Base-by-base conservation (phyloP, 2,113 vertebrate species). In the Castor canadensis region DNA sequence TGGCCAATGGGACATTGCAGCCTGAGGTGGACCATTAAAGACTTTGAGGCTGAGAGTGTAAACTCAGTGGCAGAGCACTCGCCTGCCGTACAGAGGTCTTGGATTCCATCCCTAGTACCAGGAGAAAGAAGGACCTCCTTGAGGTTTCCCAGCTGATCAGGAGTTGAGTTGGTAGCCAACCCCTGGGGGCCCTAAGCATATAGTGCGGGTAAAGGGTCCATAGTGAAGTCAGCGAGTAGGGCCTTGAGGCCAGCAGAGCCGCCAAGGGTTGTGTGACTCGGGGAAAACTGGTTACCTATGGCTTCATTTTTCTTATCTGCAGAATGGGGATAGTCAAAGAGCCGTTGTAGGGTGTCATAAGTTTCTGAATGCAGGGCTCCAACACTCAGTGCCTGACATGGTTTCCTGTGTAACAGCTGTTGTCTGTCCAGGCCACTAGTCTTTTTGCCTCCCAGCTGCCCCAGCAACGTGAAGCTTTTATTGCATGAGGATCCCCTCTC, bases 141-240 rank as follows among this genome's bases (percentile, higher is more conserved):
- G 24, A n/a, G 6, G 5, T 58, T 43, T 87, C 32, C 40, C 45
- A 12, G 40, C 19, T 9, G 43, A 45, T 9, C 1, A 38, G 45
- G 64, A 62, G 75, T 30, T 43, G 56, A 72, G 45, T 62, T 62
- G 56, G n/a, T 43, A 64, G 56, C n/a, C n/a, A n/a, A n/a, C n/a
- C n/a, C n/a, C 40, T 80, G 6, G 20, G 40, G 26, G 52, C 43
- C 40, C 35, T 19, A 43, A 20, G 75, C 16, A 3, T 2, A 16
- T 0, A 80, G 35, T 5, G 8, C 12, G 40, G 12, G 52, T 20
- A 3, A 82, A 38, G 30, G 22, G 54, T 11, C 1, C 2, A 0
- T 6, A 10, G 3, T 1, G 1, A 66, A 9, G 4, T 62, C 52
- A 52, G 58, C 11, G 45, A 60, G 19, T 20, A n/a, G 64, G 26